Percentiles rank a stretch among this genome's conserved stretches.
Conservation (phyloP, 2,888 invertebrate genomes). For the Coecobrya sp. region DNA sequence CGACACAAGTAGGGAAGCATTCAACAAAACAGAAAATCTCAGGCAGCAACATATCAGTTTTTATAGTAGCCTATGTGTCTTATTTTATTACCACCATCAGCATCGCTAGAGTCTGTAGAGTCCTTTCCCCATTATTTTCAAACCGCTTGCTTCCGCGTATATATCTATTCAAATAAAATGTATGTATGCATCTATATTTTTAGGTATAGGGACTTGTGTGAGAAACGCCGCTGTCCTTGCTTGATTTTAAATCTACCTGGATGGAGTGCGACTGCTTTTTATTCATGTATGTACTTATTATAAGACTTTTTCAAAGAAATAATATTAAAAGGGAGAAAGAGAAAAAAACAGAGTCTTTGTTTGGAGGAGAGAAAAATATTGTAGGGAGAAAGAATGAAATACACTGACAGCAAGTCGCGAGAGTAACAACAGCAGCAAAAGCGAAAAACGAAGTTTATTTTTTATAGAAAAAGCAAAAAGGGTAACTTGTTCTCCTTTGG, state of each 20-base stretch:
- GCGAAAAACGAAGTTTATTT: constrained; percentile 61
- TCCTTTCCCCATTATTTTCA: neutral
- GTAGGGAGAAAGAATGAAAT: constrained; percentile 65
- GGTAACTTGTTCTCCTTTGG: constrained; percentile 72
- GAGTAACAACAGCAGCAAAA: constrained; percentile 61
- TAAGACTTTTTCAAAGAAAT: constrained; percentile 48
- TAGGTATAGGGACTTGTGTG: neutral
- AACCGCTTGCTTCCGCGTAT: neutral
- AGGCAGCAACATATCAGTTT: constrained; percentile 33
- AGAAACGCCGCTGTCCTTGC: neutral
- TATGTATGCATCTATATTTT: too few species aligned
- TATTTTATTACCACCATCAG: constrained; percentile 51
- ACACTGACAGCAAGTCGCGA: constrained; percentile 63
- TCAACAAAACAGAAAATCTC: neutral
- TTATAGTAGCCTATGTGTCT: constrained; percentile 35
- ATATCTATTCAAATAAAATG: neutral
- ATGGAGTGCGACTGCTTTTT: neutral
- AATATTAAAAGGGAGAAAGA: constrained; percentile 49
- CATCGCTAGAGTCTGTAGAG: too few species aligned
- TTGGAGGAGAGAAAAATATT: neutral
- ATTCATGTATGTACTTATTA: neutral
- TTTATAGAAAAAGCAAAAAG: constrained; percentile 51
- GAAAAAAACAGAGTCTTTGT: constrained; percentile 14
- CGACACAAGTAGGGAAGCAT: neutral
- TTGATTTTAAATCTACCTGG: constrained; percentile 18